Percentiles rank a stretch among this genome's conserved stretches.
Conservation (phyloP, 2,113 vertebrate species). For the Phaethon lepturus region DNA sequence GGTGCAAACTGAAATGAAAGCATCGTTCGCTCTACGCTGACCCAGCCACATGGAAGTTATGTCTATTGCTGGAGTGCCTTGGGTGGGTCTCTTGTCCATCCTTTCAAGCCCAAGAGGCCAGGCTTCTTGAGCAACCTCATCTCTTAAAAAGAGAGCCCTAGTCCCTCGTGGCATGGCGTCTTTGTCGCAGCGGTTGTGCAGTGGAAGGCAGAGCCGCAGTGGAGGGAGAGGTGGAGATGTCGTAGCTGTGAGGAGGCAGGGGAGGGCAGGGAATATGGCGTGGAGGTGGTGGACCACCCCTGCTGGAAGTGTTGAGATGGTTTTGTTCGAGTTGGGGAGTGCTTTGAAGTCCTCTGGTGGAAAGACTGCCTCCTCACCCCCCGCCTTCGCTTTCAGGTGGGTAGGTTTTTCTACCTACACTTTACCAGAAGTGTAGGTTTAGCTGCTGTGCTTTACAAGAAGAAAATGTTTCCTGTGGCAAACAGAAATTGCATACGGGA, state of each 20-base stretch:
- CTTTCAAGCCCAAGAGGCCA: not conserved
- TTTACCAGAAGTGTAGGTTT: conserved; percentile 28
- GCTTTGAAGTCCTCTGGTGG: not conserved
- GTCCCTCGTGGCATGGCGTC: rapidly evolving
- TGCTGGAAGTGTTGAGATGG: rapidly evolving
- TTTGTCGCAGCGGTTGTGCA: rapidly evolving
- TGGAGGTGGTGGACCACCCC: not conserved
- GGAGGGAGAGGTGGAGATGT: not conserved
- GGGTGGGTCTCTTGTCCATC: not conserved
- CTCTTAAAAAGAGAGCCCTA: not conserved
- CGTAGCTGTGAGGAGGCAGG: not conserved
- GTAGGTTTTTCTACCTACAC: not conserved
- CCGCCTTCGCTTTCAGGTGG: not conserved
- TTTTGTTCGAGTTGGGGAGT: not conserved
- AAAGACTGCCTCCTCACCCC: not conserved
- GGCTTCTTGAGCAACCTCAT: not conserved
- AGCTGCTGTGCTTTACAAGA: not conserved
- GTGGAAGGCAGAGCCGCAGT: not conserved
- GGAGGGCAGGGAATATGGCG: not conserved
- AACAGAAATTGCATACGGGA: not conserved
- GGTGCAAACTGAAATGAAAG: not conserved
- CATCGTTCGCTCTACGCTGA: not conserved
- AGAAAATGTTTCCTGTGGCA: conserved; percentile 21
- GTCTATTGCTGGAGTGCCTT: not conserved
- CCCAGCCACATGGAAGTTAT: not conserved